Evolutionary conservation across 1,140 invertebrate species (phyloP).

Genomic region (Homalodisca vitripennis): DNA sequence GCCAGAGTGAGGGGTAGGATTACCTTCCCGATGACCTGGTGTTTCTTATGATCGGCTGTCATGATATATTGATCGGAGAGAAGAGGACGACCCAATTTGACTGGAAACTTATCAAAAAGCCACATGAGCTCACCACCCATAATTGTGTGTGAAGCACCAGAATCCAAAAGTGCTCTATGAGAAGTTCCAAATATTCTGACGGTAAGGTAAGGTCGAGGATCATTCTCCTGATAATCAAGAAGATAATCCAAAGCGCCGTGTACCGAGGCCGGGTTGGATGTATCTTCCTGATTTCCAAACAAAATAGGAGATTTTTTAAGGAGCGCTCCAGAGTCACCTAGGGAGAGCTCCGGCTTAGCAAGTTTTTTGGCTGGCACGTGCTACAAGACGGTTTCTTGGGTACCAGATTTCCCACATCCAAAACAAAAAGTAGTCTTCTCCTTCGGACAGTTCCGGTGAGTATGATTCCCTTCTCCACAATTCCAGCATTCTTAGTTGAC

Average conservation of each 20-base stretch:
- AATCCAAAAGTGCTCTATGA: background rate
- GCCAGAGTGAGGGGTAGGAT: background rate
- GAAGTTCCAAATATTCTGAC: background rate
- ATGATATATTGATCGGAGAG: background rate
- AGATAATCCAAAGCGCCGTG: background rate
- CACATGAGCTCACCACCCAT: background rate
- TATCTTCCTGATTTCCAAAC: background rate
- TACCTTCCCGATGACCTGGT: background rate
- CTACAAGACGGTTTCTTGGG: background rate
- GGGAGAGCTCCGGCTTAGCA: background rate
- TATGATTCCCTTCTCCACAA: background rate
- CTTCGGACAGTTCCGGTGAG: background rate
- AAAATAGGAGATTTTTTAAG: too few relatives aligned
- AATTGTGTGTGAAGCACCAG: background rate
- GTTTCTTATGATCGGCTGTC: conserved; percentile 1
- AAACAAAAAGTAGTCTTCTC: background rate
- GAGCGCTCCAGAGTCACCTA: too few relatives aligned
- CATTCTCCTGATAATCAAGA: background rate
- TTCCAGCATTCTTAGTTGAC: background rate
- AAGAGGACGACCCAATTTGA: background rate
- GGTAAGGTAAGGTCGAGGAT: background rate
- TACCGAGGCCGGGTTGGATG: background rate
- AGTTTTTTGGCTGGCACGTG: background rate
- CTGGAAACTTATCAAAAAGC: background rate
- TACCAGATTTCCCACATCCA: background rate